Percentiles rank a stretch among this genome's conserved stretches.
Evolutionary conservation across 2,113 vertebrate genomes (phyloP).

Genomic region (Mus spicilegus): DNA sequence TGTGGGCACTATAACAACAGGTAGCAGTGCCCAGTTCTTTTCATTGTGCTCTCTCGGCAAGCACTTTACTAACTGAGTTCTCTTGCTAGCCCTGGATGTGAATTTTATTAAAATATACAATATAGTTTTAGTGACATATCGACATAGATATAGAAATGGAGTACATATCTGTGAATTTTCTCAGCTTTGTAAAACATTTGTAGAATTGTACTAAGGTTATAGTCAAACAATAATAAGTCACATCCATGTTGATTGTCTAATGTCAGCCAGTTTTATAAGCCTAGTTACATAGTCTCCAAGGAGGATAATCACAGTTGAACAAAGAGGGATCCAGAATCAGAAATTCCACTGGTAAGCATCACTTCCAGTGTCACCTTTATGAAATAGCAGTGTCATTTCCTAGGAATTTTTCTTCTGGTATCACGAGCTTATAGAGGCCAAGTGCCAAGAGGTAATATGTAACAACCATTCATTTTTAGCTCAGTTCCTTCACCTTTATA

Average conservation of each 20-base stretch:
- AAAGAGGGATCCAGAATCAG: not conserved
- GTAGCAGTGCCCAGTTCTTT: not conserved
- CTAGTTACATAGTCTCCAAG: not conserved
- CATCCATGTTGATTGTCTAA: not conserved
- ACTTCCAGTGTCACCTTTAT: not conserved
- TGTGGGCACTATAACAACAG: not conserved
- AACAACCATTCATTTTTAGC: not conserved
- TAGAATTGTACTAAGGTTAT: not conserved
- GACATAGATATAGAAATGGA: not conserved
- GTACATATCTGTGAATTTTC: not conserved
- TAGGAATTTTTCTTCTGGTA: not conserved
- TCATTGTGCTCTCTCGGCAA: not conserved
- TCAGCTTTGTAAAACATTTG: not conserved
- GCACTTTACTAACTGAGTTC: not conserved
- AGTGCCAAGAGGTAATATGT: not conserved
- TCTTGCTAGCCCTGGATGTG: not conserved
- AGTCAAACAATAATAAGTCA: not conserved
- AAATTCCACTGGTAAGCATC: not conserved
- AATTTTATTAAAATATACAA: not conserved
- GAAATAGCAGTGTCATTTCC: not conserved
- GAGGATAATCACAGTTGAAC: not conserved
- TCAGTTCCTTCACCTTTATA: not conserved
- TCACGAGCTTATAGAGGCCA: not conserved
- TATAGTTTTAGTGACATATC: not conserved
- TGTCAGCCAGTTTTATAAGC: not conserved